Percentiles rank a stretch among this genome's conserved stretches.
Conservation (phyloP, 2,888 invertebrate species). For the Hyposoter didymator region DNA sequence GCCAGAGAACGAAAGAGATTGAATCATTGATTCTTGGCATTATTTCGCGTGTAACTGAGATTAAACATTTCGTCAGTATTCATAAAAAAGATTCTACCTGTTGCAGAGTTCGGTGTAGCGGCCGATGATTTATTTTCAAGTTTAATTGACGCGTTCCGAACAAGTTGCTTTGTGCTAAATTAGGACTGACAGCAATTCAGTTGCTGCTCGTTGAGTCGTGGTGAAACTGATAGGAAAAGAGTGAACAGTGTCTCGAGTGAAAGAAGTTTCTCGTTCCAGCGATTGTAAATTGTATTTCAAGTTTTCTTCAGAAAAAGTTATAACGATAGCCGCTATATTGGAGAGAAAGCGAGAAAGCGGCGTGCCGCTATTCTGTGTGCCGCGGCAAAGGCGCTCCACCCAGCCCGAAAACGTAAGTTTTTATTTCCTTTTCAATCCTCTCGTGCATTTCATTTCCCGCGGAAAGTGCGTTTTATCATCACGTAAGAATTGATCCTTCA, state of each 20-base stretch:
- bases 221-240: background rate
- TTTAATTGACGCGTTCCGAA: background rate
- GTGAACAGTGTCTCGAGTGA: background rate
- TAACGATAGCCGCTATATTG: conserved; percentile 82
- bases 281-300: background rate
- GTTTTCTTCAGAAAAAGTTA: conserved; percentile 50
- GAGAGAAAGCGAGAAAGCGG: conserved; percentile 84
- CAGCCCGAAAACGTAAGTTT: conserved; percentile 86
- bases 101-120: background rate
- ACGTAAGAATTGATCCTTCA: background rate
- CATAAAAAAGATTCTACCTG: background rate
- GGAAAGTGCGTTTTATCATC: background rate
- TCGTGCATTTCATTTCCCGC: background rate
- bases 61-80: background rate
- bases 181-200: background rate
- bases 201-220: background rate
- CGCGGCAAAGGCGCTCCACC: conserved; percentile 87
- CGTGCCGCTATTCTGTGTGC: conserved; percentile 87
- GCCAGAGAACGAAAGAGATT: conserved; percentile 35
- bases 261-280: background rate
- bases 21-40: conserved; percentile 28
- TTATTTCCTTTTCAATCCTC: background rate
- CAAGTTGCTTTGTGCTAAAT: background rate
- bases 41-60: background rate
- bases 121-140: conserved; percentile 2